Evolutionary conservation across 2,113 vertebrate genomes (phyloP).

Genomic region (Equus quagga): DNA sequence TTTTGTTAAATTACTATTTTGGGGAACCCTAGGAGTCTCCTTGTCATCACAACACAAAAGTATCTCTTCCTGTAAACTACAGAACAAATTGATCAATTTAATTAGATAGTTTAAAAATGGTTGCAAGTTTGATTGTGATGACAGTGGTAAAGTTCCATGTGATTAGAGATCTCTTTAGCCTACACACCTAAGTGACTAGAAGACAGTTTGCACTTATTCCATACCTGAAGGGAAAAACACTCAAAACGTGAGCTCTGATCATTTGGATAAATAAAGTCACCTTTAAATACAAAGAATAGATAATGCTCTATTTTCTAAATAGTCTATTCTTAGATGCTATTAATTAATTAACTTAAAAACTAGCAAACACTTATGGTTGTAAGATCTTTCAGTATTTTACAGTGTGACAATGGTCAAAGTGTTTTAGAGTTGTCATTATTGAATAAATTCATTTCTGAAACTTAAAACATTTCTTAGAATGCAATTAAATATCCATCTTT

Average conservation of each 20-base stretch:
- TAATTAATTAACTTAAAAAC: constrained; percentile 12
- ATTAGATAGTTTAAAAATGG: constrained; percentile 22
- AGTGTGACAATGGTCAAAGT: neutral
- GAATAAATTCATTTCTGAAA: constrained; percentile 40
- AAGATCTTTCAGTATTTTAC: constrained; percentile 45
- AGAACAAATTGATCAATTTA: neutral
- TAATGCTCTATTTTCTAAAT: neutral
- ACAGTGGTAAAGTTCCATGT: neutral
- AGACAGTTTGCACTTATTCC: neutral
- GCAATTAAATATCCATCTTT: constrained; percentile 13
- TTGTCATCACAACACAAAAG: neutral
- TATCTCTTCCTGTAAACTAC: neutral
- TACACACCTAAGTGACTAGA: neutral
- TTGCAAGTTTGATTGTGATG: constrained; percentile 20
- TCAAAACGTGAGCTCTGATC: neutral
- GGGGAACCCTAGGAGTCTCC: neutral
- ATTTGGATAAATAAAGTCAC: neutral
- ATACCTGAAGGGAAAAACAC: neutral
- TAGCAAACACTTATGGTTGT: neutral
- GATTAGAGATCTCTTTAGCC: neutral
- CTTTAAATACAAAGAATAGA: neutral
- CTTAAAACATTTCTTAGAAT: constrained; percentile 17
- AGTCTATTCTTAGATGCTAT: neutral
- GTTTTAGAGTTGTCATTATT: neutral
- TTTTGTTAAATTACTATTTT: neutral